Percentiles rank a stretch among this genome's conserved stretches.
phyloP scores from a whole-genome alignment of 2,888 invertebrate species.

The Stramonita haemastoma region DNA sequence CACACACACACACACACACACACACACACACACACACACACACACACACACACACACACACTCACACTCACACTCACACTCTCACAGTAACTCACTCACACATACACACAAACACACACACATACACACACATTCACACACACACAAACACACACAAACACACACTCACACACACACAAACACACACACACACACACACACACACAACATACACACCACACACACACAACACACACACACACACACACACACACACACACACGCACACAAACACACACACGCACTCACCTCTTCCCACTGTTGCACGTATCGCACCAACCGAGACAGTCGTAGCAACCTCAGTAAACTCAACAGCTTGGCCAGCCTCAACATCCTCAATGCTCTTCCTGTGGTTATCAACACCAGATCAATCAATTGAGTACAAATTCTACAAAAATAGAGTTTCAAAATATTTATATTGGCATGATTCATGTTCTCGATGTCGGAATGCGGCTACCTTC shows the following conservation, averaged over 20 bases:
- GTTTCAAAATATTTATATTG: too few relatives aligned
- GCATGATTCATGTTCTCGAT: too few relatives aligned
- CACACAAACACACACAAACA: not conserved
- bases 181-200: not conserved
- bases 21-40: not conserved
- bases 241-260: too few relatives aligned
- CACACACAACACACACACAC: too few relatives aligned
- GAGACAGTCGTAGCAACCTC: constrained; percentile 93
- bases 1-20: not conserved
- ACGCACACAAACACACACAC: not conserved
- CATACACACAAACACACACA: too few relatives aligned
- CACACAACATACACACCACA: too few relatives aligned
- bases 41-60: not conserved
- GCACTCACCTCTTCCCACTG: constrained; percentile 99
- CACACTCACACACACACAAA: not conserved
- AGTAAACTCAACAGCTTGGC: constrained; percentile 97
- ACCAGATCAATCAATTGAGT: not conserved
- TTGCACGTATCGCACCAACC: constrained; percentile 98
- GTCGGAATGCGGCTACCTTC: too few relatives aligned
- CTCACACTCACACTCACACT: too few relatives aligned
- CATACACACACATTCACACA: too few relatives aligned
- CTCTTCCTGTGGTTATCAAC: constrained; percentile 87
- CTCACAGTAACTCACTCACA: too few relatives aligned
- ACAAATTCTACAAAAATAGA: too few relatives aligned
- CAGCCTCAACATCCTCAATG: constrained; percentile 95